A percentile compares a stretch with the other conserved stretches of the same genome.
Conservation (phyloP, 2,113 vertebrate species). For the Erythrolamprus reginae region DNA sequence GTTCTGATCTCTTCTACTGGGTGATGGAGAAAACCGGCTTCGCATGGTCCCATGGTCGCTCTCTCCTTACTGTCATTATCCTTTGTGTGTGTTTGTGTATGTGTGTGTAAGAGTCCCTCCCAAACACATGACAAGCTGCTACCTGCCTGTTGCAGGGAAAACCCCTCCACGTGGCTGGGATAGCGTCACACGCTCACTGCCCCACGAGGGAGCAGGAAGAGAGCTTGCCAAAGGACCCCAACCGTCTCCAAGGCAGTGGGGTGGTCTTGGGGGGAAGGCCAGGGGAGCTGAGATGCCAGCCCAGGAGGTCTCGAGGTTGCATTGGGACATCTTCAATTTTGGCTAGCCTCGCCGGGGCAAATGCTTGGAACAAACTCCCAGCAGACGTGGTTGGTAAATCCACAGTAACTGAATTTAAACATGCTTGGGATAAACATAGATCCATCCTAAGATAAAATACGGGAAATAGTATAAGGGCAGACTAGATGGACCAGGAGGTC, state of each 20-base stretch:
- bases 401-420: too few species aligned
- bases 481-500: too few species aligned
- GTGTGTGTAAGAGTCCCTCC: background rate
- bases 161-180: background rate
- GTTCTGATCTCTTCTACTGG: background rate
- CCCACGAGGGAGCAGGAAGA: background rate
- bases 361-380: too few species aligned
- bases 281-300: background rate
- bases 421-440: too few species aligned
- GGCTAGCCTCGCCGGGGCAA: too few species aligned
- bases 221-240: background rate
- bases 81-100: background rate
- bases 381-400: too few species aligned
- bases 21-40: background rate
- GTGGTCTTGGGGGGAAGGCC: background rate
- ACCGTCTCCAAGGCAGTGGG: background rate
- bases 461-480: too few species aligned
- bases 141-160: background rate
- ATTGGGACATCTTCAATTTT: background rate
- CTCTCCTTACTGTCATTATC: background rate
- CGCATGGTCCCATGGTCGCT: background rate
- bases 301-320: background rate
- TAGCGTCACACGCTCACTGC: background rate
- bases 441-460: too few species aligned
- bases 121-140: background rate